These are phyloP conservation scores for Acyrthosiphon pisum DNA, from an alignment of 1,140 invertebrate genomes.

Conservation along the genomic window DNA sequence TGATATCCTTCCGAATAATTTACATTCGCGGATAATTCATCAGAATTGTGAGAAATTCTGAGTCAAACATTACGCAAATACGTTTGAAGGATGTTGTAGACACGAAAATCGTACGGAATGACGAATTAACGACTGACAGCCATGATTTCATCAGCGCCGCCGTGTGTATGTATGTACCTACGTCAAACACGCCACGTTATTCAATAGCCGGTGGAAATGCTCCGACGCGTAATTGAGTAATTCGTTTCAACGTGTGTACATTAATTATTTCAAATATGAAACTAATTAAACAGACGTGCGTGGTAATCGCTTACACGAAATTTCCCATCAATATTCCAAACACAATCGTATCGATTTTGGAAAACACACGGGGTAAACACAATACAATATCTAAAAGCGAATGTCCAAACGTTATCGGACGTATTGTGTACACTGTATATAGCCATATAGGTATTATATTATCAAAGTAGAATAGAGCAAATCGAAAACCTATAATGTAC, in stretches of 20 bases:
- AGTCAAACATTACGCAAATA: not conserved
- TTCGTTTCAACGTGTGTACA: not conserved
- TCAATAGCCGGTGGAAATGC: not conserved
- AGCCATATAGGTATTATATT: not conserved
- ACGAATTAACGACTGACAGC: not conserved
- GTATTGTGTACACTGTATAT: not conserved
- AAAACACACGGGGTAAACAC: not conserved
- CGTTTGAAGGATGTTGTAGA: not conserved
- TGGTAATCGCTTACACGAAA: not conserved
- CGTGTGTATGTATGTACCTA: not conserved
- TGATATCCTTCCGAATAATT: not conserved
- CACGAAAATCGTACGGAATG: conserved; percentile 12
- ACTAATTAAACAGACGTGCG: conserved; percentile 18
- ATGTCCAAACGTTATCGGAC: not conserved
- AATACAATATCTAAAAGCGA: not conserved
- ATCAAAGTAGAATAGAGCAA: not conserved
- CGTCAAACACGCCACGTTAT: not conserved
- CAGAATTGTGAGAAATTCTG: not conserved
- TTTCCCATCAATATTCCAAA: not conserved
- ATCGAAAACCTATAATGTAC: not conserved
- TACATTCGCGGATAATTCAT: not conserved
- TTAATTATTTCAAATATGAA: conserved; percentile 37
- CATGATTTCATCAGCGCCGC: not conserved
- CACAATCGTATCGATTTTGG: not conserved
- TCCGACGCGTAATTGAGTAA: conserved; percentile 15